phyloP scores from a whole-genome alignment of 2,797 vertebrate genomes.

The Decapterus maruadsi region DNA sequence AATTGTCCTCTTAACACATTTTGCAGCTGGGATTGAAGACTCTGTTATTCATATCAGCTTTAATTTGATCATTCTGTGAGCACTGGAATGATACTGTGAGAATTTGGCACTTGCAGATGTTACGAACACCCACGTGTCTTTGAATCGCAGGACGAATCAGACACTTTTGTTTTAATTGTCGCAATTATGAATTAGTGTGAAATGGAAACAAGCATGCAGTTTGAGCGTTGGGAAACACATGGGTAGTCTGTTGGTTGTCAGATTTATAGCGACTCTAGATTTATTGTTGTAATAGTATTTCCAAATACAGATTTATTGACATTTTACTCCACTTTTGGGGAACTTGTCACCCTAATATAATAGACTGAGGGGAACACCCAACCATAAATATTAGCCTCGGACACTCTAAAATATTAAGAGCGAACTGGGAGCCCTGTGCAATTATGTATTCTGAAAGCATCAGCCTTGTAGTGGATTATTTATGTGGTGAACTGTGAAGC shows the following conservation, averaged over 20 bases:
- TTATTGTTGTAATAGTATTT: conserved; percentile 78
- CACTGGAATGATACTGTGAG: conserved; percentile 54
- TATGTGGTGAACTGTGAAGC: conserved; percentile 79
- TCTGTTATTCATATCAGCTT: conserved; percentile 65
- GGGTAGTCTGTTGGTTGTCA: conserved; percentile 62
- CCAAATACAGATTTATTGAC: conserved; percentile 83
- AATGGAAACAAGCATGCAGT: conserved; percentile 74
- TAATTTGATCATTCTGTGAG: conserved; percentile 61
- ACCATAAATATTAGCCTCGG: conserved; percentile 81
- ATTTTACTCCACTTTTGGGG: conserved; percentile 76
- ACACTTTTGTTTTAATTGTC: conserved; percentile 74
- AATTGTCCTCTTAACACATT: conserved; percentile 64
- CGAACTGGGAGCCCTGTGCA: conserved; percentile 78
- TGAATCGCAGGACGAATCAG: conserved; percentile 64
- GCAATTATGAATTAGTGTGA: conserved; percentile 70
- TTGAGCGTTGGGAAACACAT: conserved; percentile 65
- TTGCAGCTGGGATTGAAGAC: conserved; percentile 60
- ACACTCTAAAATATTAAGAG: conserved; percentile 83
- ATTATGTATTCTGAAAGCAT: conserved; percentile 82
- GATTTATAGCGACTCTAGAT: conserved; percentile 75
- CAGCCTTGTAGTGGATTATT: conserved; percentile 83
- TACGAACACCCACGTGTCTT: conserved; percentile 60
- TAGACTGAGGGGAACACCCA: conserved; percentile 85
- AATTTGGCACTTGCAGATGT: conserved; percentile 75
- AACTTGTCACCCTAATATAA: conserved; percentile 82